phyloP scores from a whole-genome alignment of 2,797 vertebrate species.

The Sylvilagus floridanus region DNA sequence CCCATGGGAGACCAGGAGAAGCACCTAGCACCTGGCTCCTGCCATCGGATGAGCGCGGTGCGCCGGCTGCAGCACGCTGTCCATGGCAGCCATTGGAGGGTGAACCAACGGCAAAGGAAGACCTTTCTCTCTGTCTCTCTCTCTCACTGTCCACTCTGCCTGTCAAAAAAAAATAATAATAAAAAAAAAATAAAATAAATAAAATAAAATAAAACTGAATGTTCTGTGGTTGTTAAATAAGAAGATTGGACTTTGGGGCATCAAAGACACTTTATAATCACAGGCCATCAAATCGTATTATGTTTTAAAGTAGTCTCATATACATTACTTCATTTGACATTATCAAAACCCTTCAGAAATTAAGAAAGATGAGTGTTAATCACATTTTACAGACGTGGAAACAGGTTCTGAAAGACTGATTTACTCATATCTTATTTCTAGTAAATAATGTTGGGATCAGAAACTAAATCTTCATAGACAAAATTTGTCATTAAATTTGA shows the following conservation, averaged over 20 bases:
- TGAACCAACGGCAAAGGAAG: no score
- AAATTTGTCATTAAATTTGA: constrained; percentile 19
- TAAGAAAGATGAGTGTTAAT: constrained; percentile 11
- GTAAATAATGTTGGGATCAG: constrained; percentile 28
- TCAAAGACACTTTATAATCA: constrained; percentile 26
- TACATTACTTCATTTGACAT: constrained; percentile 33
- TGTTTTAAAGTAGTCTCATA: constrained; percentile 20
- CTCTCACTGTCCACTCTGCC: no score
- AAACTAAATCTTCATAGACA: constrained; percentile 18
- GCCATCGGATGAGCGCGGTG: no score
- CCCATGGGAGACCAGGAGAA: no score
- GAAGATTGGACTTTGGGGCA: neutral
- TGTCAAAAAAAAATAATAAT: no score
- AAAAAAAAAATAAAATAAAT: no score
- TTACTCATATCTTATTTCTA: constrained; percentile 61
- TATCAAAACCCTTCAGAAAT: neutral
- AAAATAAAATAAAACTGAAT: constrained; percentile 37
- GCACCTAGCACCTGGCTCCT: no score
- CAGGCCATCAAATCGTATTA: neutral
- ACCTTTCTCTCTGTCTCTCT: no score
- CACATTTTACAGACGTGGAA: constrained; percentile 49
- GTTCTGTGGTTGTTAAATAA: neutral
- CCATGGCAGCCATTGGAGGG: no score
- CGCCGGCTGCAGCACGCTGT: no score
- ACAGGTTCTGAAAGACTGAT: constrained; percentile 45